Conservation (phyloP, 1,140 invertebrate genomes). For the Philopotamus ludificatus region DNA sequence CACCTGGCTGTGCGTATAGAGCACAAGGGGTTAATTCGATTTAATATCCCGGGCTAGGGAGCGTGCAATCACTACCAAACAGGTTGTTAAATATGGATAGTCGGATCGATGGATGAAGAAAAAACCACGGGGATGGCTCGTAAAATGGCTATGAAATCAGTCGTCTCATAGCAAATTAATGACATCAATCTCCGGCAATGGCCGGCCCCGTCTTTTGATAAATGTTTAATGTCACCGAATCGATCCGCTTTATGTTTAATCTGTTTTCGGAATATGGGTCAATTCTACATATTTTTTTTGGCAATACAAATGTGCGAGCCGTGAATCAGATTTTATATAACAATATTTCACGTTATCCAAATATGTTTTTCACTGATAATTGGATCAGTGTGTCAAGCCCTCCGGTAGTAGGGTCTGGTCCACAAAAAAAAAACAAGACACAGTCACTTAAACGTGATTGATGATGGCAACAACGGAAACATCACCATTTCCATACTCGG, state of each 20-base stretch:
- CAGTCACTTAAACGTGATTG: slow-evolving; percentile 37
- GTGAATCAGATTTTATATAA: too few relatives aligned
- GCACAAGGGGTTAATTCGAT: too few relatives aligned
- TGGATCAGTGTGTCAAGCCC: neutral
- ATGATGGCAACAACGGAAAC: slow-evolving; percentile 26
- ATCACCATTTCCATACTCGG: slow-evolving; percentile 29
- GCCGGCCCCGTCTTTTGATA: slow-evolving; percentile 35
- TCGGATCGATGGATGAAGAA: neutral
- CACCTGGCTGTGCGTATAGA: too few relatives aligned
- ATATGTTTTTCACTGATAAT: too few relatives aligned
- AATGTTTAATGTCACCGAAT: slow-evolving; percentile 35
- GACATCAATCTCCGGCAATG: slow-evolving; percentile 33
- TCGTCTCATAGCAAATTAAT: slow-evolving; percentile 32
- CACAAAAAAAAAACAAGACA: neutral
- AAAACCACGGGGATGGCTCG: slow-evolving; percentile 1
- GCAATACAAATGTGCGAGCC: too few relatives aligned
- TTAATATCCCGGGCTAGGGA: too few relatives aligned
- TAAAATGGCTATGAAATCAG: slow-evolving; percentile 27
- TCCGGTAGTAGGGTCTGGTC: neutral
- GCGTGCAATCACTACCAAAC: too few relatives aligned
- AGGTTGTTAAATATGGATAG: too few relatives aligned
- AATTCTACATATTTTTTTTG: too few relatives aligned
- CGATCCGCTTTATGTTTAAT: slow-evolving; percentile 19
- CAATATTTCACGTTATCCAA: too few relatives aligned
- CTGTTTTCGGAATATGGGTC: too few relatives aligned